Evolutionary conservation across 2,113 vertebrate species (phyloP).

Genomic region (Reinhardtius hippoglossoides): DNA sequence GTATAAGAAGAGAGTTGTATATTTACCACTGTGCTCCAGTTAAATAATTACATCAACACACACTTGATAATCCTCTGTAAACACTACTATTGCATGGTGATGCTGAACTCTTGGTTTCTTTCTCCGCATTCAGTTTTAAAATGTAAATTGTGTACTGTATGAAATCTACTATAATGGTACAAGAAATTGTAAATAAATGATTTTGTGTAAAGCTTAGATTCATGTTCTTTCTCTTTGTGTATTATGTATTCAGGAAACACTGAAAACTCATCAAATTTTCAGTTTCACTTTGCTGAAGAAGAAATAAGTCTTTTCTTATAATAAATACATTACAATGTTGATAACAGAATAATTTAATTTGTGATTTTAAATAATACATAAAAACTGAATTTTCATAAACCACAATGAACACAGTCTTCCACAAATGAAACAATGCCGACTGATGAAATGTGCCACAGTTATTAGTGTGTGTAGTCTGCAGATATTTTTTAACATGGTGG

Average conservation of each 20-base stretch:
- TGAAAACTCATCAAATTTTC: not conserved
- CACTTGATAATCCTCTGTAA: conserved; percentile 50
- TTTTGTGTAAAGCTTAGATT: conserved; percentile 65
- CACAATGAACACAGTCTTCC: conserved; percentile 20
- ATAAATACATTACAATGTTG: not conserved
- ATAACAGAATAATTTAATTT: conserved; percentile 8
- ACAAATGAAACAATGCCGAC: not conserved
- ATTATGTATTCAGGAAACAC: not conserved
- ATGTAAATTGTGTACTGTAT: conserved; percentile 81
- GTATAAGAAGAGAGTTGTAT: conserved; percentile 40
- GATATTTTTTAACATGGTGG: not conserved
- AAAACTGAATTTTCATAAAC: not conserved
- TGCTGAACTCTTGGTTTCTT: conserved; percentile 42
- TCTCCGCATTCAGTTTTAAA: conserved; percentile 45
- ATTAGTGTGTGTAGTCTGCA: not conserved
- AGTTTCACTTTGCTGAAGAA: not conserved
- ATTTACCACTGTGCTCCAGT: conserved; percentile 54
- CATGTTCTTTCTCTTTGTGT: not conserved
- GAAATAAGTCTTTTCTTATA: not conserved
- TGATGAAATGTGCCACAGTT: not conserved
- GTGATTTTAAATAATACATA: conserved; percentile 14
- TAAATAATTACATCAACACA: conserved; percentile 38
- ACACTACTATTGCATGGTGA: conserved; percentile 74
- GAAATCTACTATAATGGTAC: conserved; percentile 64
- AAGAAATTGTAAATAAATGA: conserved; percentile 83